Conservation (phyloP, 2,888 invertebrate species). For the Andricus quercusramuli region DNA sequence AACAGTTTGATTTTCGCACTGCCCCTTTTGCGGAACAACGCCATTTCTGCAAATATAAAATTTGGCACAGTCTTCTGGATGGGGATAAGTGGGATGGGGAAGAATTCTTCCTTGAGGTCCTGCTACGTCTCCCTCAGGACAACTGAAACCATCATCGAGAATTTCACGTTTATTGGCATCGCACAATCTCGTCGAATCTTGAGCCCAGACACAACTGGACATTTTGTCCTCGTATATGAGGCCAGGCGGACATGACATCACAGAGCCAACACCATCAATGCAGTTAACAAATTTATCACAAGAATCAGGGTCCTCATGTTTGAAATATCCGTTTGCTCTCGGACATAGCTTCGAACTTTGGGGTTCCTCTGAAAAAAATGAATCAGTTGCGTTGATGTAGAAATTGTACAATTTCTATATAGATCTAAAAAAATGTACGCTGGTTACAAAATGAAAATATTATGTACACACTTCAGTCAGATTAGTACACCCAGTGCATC, state of each 20-base stretch:
- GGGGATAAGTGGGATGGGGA: conserved; percentile 89
- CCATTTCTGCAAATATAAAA: conserved; percentile 91
- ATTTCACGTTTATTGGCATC: conserved; percentile 81
- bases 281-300: conserved; percentile 91
- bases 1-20: conserved; percentile 86
- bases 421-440: no score
- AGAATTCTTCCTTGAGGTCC: conserved; percentile 85
- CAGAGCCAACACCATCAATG: conserved; percentile 85
- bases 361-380: conserved; percentile 84
- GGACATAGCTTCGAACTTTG: conserved; percentile 87
- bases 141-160: conserved; percentile 88
- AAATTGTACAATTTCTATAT: no score
- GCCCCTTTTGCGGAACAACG: conserved; percentile 87
- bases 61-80: conserved; percentile 89
- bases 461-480: no score
- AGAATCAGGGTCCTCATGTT: conserved; percentile 85
- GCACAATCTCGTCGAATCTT: conserved; percentile 82
- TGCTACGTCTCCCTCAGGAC: conserved; percentile 85
- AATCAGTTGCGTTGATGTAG: no score
- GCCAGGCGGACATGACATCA: conserved; percentile 83
- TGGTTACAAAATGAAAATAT: no score
- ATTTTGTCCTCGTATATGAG: conserved; percentile 87
- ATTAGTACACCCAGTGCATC: no score
- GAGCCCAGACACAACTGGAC: conserved; percentile 89
- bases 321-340: conserved; percentile 88